Conservation (phyloP, 2,797 vertebrate species). For the Poecilia gillii region DNA sequence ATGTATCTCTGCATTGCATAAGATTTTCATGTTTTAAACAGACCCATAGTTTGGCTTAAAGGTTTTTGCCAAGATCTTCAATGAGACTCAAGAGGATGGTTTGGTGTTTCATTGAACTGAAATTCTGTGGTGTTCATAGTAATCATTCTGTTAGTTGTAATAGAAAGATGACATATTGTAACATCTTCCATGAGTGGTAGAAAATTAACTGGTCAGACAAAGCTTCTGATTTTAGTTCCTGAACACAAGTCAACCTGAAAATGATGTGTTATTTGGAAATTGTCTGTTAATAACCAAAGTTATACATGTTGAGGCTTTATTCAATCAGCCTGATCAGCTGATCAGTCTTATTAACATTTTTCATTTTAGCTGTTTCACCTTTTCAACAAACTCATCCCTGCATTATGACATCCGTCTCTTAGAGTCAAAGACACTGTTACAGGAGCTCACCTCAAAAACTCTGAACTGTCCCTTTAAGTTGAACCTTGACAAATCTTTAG, state of each 20-base stretch:
- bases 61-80: not conserved
- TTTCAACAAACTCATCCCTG: not conserved
- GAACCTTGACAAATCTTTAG: not conserved
- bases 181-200: not conserved
- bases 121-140: no score
- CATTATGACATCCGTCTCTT: not conserved
- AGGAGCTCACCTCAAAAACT: not conserved
- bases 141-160: not conserved
- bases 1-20: conserved; percentile 16
- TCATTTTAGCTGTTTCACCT: not conserved
- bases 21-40: not conserved
- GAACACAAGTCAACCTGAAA: not conserved
- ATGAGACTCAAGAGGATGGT: not conserved
- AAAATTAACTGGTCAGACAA: not conserved
- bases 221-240: not conserved
- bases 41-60: not conserved
- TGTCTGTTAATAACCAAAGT: not conserved
- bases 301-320: not conserved
- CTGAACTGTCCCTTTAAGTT: not conserved
- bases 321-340: not conserved
- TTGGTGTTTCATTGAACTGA: not conserved
- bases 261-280: not conserved
- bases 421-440: not conserved
- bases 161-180: not conserved
- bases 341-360: not conserved